phyloP scores from a whole-genome alignment of 37 sponge, comb jelly and placozoan species.

The Lycopodina hypogea region DNA sequence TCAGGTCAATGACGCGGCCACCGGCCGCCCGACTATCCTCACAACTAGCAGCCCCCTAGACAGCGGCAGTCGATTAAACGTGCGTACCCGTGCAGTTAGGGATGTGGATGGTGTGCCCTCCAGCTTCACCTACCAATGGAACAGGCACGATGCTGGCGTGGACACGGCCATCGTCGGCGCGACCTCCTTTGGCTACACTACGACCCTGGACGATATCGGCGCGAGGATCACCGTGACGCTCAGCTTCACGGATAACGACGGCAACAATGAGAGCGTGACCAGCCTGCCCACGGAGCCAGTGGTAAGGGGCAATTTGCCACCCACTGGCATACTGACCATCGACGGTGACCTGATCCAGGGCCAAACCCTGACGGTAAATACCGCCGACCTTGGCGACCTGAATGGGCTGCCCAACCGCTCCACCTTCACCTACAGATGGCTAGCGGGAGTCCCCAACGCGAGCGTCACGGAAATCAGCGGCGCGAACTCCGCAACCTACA shows the following conservation, averaged over 20 bases:
- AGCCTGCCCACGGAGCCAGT: not conserved
- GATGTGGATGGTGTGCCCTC: no score
- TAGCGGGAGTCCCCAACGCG: not conserved
- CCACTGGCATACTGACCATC: not conserved
- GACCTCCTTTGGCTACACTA: not conserved
- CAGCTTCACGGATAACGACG: not conserved
- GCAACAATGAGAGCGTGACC: not conserved
- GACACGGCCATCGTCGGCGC: not conserved
- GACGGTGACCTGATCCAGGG: not conserved
- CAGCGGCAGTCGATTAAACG: no score
- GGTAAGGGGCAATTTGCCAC: not conserved
- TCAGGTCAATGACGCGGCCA: no score
- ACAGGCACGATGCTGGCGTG: not conserved
- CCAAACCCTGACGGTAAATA: not conserved
- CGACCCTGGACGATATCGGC: not conserved
- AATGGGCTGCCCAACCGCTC: not conserved
- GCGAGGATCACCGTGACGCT: not conserved
- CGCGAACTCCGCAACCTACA: not conserved
- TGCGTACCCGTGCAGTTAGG: no score
- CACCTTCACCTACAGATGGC: not conserved
- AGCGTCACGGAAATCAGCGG: not conserved
- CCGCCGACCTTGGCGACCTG: not conserved
- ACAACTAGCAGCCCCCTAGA: no score
- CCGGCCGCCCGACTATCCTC: no score
- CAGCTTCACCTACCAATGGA: not conserved